Evolutionary conservation across 2,888 invertebrate genomes (phyloP), one percentile per base, ranked within the genome.

Genomic region (Slavum lentiscoides): DNA sequence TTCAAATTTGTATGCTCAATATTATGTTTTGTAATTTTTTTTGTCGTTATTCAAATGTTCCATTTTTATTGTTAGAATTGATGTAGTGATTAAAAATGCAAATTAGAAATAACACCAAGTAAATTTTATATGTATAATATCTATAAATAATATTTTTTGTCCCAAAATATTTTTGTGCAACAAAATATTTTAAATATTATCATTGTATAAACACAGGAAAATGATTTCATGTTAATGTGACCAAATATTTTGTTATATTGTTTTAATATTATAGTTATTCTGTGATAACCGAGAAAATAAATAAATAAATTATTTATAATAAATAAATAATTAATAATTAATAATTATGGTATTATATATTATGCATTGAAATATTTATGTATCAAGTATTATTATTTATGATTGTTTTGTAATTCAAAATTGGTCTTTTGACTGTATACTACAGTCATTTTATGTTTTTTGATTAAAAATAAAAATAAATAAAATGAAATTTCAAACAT

Each of bases 241-340:
- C 69, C 59, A 76, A 61, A 61, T 68, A 69, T 68, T 61, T 69
- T 76, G 61, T 76, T 76, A 61, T 62, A 69, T 61, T 69, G 21
- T 76, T 69, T 69, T 69, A 61, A 61, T 76, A 61, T 69, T 76
- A 61, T 69, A 68, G 69, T 69, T 53, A 53, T 76, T 76, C 69
- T 76, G 76, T 69, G 76, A 76, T 76, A 69, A 76, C 11, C 2
- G 37, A 17, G 55, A 74, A 55, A 55, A 74, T 21, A 64, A 1
- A 15, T 58, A 39, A 66, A n/a, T 66, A 30, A n/a, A 37, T 62
- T 43, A 43, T 43, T 43, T 9, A 43, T 43, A 4, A 11, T 53
- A 13, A 53, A 53, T 13, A 53, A 53, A 53, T 55, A n/a, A n/a
- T n/a, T n/a, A n/a, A n/a, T n/a, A n/a, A n/a, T n/a, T n/a, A n/a